Evolutionary conservation across 53 echinoderm and acorn worm species (phyloP).

Genomic region (Echinarachnius parma): DNA sequence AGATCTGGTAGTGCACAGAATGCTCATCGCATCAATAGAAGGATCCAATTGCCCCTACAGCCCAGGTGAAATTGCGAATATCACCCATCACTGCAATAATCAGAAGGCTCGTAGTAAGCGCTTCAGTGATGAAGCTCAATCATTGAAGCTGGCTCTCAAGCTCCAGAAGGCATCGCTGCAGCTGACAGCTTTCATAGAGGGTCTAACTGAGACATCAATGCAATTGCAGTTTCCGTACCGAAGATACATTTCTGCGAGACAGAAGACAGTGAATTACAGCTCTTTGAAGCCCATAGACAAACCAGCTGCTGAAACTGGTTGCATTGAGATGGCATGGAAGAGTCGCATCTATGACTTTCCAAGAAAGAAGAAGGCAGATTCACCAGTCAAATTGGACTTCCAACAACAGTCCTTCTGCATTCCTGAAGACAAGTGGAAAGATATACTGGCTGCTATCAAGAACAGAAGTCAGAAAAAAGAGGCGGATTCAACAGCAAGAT

Average conservation of each 20-base stretch:
- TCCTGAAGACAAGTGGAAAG: constrained; percentile 31
- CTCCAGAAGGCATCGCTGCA: constrained; percentile 66
- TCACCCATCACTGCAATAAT: constrained; percentile 71
- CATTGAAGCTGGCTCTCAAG: constrained; percentile 67
- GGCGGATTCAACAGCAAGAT: too few relatives aligned
- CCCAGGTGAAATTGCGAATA: constrained; percentile 57
- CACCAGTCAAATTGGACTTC: constrained; percentile 26
- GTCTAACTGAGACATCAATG: constrained; percentile 44
- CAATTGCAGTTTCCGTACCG: constrained; percentile 57
- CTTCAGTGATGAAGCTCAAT: constrained; percentile 55
- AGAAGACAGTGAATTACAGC: constrained; percentile 9
- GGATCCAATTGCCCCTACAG: constrained; percentile 56
- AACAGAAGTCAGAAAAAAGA: constrained; percentile 58
- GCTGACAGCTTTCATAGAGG: constrained; percentile 51
- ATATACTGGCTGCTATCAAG: constrained; percentile 47
- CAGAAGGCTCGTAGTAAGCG: constrained; percentile 55
- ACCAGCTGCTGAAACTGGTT: constrained; percentile 16
- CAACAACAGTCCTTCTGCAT: constrained; percentile 7
- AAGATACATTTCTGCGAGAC: constrained; percentile 24
- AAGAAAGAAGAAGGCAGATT: background rate
- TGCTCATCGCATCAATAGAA: constrained; percentile 56
- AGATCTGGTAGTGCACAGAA: constrained; percentile 82
- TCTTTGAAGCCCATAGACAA: constrained; percentile 59
- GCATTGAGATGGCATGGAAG: constrained; percentile 62
- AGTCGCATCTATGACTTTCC: constrained; percentile 51